Conservation (phyloP, 2,113 vertebrate species). For the Mesitornis unicolor region DNA sequence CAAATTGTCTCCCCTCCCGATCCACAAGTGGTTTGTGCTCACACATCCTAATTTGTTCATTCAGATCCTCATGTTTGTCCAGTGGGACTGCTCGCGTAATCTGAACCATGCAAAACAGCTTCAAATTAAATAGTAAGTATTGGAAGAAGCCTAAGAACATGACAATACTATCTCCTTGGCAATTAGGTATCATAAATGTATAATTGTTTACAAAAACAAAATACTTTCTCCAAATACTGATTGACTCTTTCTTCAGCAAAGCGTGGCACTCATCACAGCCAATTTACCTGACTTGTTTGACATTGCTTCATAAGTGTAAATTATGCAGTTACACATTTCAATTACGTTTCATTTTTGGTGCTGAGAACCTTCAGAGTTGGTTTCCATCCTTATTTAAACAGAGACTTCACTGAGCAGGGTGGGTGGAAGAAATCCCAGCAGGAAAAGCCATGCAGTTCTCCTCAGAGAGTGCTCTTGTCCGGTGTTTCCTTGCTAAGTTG, state of each 20-base stretch:
- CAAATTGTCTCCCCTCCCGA: neutral
- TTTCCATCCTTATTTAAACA: neutral
- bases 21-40: neutral
- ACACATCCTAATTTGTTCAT: neutral
- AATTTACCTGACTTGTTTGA: neutral
- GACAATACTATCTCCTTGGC: neutral
- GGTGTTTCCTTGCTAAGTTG: neutral
- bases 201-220: neutral
- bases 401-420: neutral
- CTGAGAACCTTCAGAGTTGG: neutral
- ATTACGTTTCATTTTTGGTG: neutral
- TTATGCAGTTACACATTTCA: neutral
- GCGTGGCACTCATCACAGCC: neutral
- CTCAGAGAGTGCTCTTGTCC: neutral
- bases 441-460: neutral
- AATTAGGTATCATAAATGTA: neutral
- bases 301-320: rapidly evolving
- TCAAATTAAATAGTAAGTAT: neutral
- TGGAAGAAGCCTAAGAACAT: neutral
- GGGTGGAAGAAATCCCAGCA: neutral
- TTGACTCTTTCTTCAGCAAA: neutral
- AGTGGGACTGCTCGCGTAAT: neutral
- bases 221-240: neutral
- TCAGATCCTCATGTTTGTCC: neutral
- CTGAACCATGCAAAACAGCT: neutral